Evolutionary conservation across 1,140 invertebrate species (phyloP).

Genomic region (Liolophura sinensis): DNA sequence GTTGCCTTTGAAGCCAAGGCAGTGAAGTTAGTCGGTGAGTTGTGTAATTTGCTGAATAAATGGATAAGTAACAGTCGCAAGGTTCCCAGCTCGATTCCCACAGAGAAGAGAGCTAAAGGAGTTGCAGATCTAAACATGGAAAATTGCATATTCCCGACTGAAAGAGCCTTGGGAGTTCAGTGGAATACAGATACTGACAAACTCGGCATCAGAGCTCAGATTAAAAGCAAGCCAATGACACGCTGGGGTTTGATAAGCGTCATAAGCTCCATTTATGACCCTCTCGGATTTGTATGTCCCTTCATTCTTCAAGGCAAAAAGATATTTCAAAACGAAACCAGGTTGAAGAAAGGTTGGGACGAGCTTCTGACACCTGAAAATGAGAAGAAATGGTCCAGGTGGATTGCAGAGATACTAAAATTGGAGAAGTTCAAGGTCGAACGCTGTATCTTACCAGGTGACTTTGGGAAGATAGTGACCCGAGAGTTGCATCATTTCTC

Average conservation of each 20-base stretch:
- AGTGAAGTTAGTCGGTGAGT: slow-evolving; percentile 17
- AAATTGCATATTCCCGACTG: slow-evolving; percentile 24
- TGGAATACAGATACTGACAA: slow-evolving; percentile 32
- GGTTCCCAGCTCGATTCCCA: slow-evolving; percentile 21
- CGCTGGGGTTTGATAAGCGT: slow-evolving; percentile 26
- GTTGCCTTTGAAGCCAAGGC: slow-evolving; percentile 15
- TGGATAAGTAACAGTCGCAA: slow-evolving; percentile 24
- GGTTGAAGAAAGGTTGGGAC: slow-evolving; percentile 18
- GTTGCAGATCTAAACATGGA: slow-evolving; percentile 20
- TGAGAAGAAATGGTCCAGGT: slow-evolving; percentile 11
- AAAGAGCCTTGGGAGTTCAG: slow-evolving; percentile 27
- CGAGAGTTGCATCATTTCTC: slow-evolving; percentile 30
- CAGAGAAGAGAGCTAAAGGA: slow-evolving; percentile 15
- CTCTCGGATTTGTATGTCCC: slow-evolving; percentile 26
- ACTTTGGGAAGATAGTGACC: slow-evolving; percentile 14
- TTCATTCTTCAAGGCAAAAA: slow-evolving; percentile 27
- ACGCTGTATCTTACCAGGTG: slow-evolving; percentile 16
- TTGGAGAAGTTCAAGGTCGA: slow-evolving; percentile 6
- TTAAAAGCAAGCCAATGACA: slow-evolving; percentile 22
- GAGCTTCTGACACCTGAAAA: slow-evolving; percentile 10
- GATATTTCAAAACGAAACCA: slow-evolving; percentile 30
- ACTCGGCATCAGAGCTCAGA: slow-evolving; percentile 21
- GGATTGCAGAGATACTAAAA: slow-evolving; percentile 13
- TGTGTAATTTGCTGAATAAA: slow-evolving; percentile 27
- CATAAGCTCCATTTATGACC: slow-evolving; percentile 32